These are phyloP conservation scores for Gerris lacustris DNA, from an alignment of 2,888 invertebrate genomes.

Conservation along the genomic window DNA sequence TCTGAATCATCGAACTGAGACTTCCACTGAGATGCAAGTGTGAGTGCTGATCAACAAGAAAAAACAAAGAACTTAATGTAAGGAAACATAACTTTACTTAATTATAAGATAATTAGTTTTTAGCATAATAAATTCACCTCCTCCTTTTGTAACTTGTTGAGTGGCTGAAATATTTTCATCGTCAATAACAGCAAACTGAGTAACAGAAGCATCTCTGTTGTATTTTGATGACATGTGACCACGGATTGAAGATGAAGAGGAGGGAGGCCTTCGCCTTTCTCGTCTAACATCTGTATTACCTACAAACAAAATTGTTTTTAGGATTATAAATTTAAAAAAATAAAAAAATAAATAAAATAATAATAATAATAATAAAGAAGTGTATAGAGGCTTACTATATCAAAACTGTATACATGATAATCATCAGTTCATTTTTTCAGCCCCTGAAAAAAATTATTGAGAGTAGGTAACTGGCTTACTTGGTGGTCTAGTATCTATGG, in stretches of 20 bases:
- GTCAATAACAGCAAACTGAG: conserved; percentile 84
- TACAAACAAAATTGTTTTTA: neutral
- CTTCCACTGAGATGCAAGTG: conserved; percentile 88
- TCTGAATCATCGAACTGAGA: conserved; percentile 93
- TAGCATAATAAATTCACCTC: conserved; percentile 42
- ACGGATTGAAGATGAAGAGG: conserved; percentile 13
- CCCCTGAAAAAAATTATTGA: conserved; percentile 1
- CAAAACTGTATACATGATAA: too few relatives aligned
- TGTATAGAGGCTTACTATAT: too few relatives aligned
- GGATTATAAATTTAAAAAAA: too few relatives aligned
- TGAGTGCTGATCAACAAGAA: conserved; percentile 41
- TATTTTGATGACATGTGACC: conserved; percentile 25
- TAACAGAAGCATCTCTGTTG: conserved; percentile 63
- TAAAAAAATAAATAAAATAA: too few relatives aligned
- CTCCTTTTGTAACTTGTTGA: conserved; percentile 80
- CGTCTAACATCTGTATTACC: neutral
- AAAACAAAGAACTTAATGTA: conserved; percentile 2
- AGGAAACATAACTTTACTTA: too few relatives aligned
- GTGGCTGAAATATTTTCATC: conserved; percentile 81
- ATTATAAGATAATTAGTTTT: too few relatives aligned
- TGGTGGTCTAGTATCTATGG: conserved; percentile 31
- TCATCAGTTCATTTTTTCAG: neutral
- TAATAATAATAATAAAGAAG: too few relatives aligned
- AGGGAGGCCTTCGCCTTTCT: conserved; percentile 23
- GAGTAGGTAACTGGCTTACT: conserved; percentile 9